phyloP scores from a whole-genome alignment of 2,113 vertebrate genomes.

The Xyrauchen texanus region DNA sequence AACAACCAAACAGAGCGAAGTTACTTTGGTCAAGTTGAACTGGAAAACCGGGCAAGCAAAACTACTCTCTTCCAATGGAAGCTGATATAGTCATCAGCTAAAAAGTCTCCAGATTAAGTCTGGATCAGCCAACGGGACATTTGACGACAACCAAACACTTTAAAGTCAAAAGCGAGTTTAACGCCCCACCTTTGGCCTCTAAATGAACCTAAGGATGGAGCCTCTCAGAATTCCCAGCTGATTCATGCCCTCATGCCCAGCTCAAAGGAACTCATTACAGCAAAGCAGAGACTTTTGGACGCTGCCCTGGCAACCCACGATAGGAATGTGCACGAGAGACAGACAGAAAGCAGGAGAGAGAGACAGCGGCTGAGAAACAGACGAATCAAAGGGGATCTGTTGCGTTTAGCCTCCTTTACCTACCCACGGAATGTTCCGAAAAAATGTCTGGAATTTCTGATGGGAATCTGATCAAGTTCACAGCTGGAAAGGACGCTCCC shows the following conservation, averaged over 20 bases:
- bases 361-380: constrained; percentile 46
- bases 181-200: constrained; percentile 41
- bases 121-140: neutral
- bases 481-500: constrained; percentile 13
- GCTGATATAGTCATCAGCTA: too few species aligned
- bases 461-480: constrained; percentile 23
- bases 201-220: constrained; percentile 8
- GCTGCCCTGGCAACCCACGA: constrained; percentile 71
- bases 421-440: neutral
- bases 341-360: constrained; percentile 47
- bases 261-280: constrained; percentile 35
- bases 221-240: neutral
- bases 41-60: too few species aligned
- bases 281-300: constrained; percentile 38
- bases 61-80: too few species aligned
- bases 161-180: neutral
- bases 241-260: constrained; percentile 13
- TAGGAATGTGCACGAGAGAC: constrained; percentile 64
- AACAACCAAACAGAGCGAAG: neutral
- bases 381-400: constrained; percentile 27
- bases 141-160: constrained; percentile 4
- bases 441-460: constrained; percentile 37
- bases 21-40: neutral
- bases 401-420: neutral
- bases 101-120: too few species aligned